A percentile compares a stretch with the other conserved stretches of the same genome.
Conservation (phyloP, 30 jellyfish, hydroid and myxozoan genomes). For the Hydractinia echinata region DNA sequence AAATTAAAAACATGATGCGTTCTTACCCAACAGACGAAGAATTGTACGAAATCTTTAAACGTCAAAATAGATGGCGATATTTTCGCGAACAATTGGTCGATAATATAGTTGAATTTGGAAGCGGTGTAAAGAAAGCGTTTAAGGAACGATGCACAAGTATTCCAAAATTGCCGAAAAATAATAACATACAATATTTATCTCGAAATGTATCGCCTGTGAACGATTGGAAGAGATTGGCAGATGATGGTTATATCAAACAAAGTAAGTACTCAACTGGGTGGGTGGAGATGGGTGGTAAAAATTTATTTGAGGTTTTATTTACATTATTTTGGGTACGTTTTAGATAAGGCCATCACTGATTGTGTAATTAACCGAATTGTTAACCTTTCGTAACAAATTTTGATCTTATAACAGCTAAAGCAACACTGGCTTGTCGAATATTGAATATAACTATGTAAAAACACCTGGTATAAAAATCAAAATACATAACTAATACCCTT, state of each 20-base stretch:
- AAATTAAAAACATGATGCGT: neutral
- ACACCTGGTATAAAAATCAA: too few species aligned
- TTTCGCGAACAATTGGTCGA: conserved; percentile 36
- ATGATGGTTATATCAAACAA: neutral
- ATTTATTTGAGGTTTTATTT: too few species aligned
- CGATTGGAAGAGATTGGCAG: conserved; percentile 6
- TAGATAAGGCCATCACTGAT: too few species aligned
- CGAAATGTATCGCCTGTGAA: conserved; percentile 13
- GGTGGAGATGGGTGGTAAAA: too few species aligned
- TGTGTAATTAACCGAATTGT: too few species aligned
- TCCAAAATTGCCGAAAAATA: conserved; percentile 13
- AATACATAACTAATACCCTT: too few species aligned
- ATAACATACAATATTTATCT: neutral
- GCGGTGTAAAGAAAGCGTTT: conserved; percentile 8
- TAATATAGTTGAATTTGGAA: neutral
- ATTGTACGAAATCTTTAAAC: conserved; percentile 19
- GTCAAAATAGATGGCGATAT: conserved; percentile 25
- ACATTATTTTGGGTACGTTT: too few species aligned
- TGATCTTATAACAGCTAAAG: too few species aligned
- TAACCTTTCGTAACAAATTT: too few species aligned
- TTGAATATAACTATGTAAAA: too few species aligned
- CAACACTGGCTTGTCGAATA: too few species aligned
- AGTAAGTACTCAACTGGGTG: neutral
- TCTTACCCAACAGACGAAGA: conserved; percentile 27
- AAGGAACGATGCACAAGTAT: conserved; percentile 15